Base-by-base conservation (phyloP, 2,888 invertebrate genomes). In the Xanthia togata region DNA sequence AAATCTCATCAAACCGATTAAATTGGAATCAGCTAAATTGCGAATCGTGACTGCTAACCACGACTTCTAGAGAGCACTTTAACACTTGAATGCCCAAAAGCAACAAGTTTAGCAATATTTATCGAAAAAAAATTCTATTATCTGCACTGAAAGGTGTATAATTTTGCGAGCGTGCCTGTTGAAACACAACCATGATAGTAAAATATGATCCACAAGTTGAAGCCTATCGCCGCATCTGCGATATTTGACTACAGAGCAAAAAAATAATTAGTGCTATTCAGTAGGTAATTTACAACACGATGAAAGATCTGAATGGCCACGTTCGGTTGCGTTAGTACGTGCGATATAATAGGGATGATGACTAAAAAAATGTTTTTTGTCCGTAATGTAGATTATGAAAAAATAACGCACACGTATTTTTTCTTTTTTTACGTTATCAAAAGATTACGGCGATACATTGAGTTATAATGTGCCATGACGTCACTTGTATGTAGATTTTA, bases 141-240 rank as follows among this genome's bases (percentile, higher is more conserved):
- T 78, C 69, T 59, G 65, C 71, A 79, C 70, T 38, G 65, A 76
- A 86, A 86, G 80, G 78, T 81, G 82, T 70, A 69, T 63, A 63
- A 85, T 70, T 85, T 73, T 23, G 74, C 41, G 44, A 72, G 35
- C 82, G 59, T 83, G 78, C 62, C 70, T 67, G 63, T 77, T 50
- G 65, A 55, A 83, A 68, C 31, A 64, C 69, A 77, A 69, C 60
- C n/a, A n/a, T n/a, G n/a, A n/a, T n/a, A n/a, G n/a, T n/a, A 74
- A 76, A 79, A 79, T 68, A 79, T 68, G 67, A 63, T 65, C 65
- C 20, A 76, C 70, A 81, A 88, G 85, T 85, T 87, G 81, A 78
- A 83, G 71, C 65, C 73, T 82, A 84, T 76, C 73, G 75, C 78
- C 73, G 60, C 72, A 71, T 70, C 70, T 62, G 59, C 73, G 73